phyloP scores from a whole-genome alignment of 2,888 invertebrate species.

The Drosophila siamana region DNA sequence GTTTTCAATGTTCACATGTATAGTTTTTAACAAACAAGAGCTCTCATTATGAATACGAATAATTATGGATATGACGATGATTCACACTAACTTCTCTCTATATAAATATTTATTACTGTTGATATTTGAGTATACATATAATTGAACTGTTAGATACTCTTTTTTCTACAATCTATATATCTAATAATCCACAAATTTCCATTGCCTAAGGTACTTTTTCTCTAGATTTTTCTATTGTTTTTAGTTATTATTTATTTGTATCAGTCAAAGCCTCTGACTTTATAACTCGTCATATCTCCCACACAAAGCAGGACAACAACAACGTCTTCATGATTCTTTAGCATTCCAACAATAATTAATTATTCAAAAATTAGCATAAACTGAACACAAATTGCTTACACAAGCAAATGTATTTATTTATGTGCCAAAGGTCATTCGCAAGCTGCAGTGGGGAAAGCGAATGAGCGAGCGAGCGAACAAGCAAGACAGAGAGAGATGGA shows the following conservation, averaged over 20 bases:
- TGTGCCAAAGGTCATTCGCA: constrained; percentile 1
- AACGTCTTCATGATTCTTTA: background rate
- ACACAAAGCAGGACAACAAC: background rate
- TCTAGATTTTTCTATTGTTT: background rate
- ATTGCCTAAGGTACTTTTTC: too few relatives aligned
- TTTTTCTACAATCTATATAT: too few relatives aligned
- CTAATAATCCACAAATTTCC: too few relatives aligned
- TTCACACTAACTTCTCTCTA: too few relatives aligned
- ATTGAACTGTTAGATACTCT: too few relatives aligned
- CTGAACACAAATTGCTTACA: constrained; percentile 1
- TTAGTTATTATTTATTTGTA: background rate
- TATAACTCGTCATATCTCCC: background rate
- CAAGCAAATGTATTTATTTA: background rate
- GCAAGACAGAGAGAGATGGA: background rate
- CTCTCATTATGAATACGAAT: too few relatives aligned
- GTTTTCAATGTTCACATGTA: too few relatives aligned
- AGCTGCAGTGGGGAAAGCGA: background rate
- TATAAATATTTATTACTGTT: too few relatives aligned
- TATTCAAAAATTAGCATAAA: constrained; percentile 1
- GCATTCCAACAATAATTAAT: constrained; percentile 17
- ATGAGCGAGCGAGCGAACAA: background rate
- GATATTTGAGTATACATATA: too few relatives aligned
- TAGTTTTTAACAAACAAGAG: too few relatives aligned
- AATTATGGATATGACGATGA: too few relatives aligned
- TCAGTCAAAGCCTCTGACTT: background rate